These are phyloP conservation scores for Beroe forskalii DNA, from an alignment of 37 sponge, comb jelly and placozoan species.

Conservation along the genomic window DNA sequence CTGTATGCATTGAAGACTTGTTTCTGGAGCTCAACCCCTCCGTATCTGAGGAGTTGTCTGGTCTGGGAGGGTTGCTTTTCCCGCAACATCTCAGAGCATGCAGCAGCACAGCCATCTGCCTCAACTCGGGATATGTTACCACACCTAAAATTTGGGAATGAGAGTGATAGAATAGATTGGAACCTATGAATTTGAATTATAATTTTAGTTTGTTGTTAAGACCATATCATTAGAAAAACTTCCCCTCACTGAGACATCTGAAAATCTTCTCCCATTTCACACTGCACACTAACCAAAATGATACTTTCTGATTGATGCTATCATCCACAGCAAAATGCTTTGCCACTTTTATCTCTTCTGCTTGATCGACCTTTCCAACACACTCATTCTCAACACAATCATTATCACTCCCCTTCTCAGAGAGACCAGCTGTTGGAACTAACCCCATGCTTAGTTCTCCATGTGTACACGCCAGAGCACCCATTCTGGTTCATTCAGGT, in stretches of 20 bases:
- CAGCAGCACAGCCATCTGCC: conserved; percentile 14
- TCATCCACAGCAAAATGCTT: conserved; percentile 22
- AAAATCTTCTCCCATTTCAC: too few species aligned
- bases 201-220: neutral
- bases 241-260: too few species aligned
- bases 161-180: neutral
- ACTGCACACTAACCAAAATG: conserved; percentile 11
- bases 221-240: neutral
- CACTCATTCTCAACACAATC: neutral
- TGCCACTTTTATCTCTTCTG: neutral
- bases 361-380: neutral
- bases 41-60: conserved; percentile 5
- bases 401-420: neutral
- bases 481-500: too few species aligned
- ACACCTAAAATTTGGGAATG: too few species aligned
- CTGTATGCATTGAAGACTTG: conserved; percentile 24
- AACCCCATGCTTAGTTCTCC: too few species aligned
- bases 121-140: neutral
- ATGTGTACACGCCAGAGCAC: too few species aligned
- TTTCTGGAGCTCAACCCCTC: conserved; percentile 4
- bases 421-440: too few species aligned
- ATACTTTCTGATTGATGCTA: neutral
- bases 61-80: conserved; percentile 46
- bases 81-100: conserved; percentile 28
- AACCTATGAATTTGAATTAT: neutral